These are phyloP conservation scores for Darevskia mixta DNA, from an alignment of 2,797 vertebrate species.

Conservation along the genomic window DNA sequence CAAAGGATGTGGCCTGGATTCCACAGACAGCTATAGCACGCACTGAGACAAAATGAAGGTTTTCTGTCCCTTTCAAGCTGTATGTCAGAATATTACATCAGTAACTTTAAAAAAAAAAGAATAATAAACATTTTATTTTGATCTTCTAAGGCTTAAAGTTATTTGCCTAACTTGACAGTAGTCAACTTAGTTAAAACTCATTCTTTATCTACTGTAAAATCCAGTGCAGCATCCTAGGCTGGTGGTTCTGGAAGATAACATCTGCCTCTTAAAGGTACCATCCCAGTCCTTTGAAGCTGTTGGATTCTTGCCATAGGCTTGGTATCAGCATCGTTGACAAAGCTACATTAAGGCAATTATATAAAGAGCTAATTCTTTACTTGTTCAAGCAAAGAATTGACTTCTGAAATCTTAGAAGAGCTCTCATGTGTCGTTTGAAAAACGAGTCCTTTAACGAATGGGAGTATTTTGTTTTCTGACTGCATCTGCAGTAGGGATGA, in stretches of 20 bases:
- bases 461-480: neutral
- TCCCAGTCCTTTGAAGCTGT: neutral
- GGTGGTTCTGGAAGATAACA: conserved; percentile 58
- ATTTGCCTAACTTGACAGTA: conserved; percentile 38
- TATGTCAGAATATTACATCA: conserved; percentile 63
- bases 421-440: neutral
- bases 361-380: neutral
- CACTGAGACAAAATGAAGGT: conserved; percentile 52
- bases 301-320: neutral
- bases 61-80: conserved; percentile 29
- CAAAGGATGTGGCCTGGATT: conserved; percentile 54
- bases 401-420: neutral
- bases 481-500: too few species aligned
- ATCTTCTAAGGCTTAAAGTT: conserved; percentile 61
- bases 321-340: neutral
- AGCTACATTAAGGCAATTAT: neutral
- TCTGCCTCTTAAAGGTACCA: conserved; percentile 6
- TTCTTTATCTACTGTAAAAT: conserved; percentile 31
- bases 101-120: conserved; percentile 66
- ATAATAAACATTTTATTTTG: conserved; percentile 63
- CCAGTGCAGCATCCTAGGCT: conserved; percentile 26
- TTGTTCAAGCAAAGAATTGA: neutral
- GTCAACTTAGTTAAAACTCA: conserved; percentile 1
- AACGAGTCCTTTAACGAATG: neutral
- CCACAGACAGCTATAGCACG: conserved; percentile 10